These are phyloP conservation scores for Protosalanx chinensis DNA, from an alignment of 2,797 vertebrate species.

Conservation along the genomic window DNA sequence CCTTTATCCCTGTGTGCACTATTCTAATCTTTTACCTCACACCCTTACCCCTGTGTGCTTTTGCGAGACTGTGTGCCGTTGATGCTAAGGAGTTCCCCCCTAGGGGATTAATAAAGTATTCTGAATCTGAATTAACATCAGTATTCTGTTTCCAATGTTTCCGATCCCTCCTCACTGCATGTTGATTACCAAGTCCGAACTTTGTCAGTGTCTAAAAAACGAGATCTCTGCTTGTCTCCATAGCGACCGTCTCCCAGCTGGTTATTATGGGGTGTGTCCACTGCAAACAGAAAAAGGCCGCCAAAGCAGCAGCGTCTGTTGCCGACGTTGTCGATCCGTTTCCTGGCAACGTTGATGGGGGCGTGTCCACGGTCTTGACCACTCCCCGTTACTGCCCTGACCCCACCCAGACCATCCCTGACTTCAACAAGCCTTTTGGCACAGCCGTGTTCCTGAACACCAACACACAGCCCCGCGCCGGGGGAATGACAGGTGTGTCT, in stretches of 20 bases:
- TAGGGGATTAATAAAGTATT: too few species aligned
- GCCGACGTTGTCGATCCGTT: constrained; percentile 44
- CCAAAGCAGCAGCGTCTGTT: constrained; percentile 49
- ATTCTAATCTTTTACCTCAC: too few species aligned
- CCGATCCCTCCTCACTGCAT: too few species aligned
- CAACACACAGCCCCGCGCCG: constrained; percentile 47
- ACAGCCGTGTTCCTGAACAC: constrained; percentile 52
- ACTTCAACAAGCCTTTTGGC: constrained; percentile 78
- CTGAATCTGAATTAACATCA: too few species aligned
- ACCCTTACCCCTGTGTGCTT: too few species aligned
- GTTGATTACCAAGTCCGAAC: not conserved
- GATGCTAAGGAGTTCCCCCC: too few species aligned
- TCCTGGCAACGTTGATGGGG: constrained; percentile 54
- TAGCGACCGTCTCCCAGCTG: constrained; percentile 63
- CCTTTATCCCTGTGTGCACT: too few species aligned
- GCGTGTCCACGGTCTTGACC: constrained; percentile 52
- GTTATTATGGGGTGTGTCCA: constrained; percentile 91
- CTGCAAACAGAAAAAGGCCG: constrained; percentile 84
- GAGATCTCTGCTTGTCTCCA: constrained; percentile 15
- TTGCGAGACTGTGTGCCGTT: too few species aligned
- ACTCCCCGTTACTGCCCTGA: constrained; percentile 69
- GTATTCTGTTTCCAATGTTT: too few species aligned
- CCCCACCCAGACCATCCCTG: constrained; percentile 71
- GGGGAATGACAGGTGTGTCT: constrained; percentile 60
- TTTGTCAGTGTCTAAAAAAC: not conserved